Percentiles rank a stretch among this genome's conserved stretches.
Conservation (phyloP, 2,797 vertebrate genomes). For the Sebastes paucispinis region DNA sequence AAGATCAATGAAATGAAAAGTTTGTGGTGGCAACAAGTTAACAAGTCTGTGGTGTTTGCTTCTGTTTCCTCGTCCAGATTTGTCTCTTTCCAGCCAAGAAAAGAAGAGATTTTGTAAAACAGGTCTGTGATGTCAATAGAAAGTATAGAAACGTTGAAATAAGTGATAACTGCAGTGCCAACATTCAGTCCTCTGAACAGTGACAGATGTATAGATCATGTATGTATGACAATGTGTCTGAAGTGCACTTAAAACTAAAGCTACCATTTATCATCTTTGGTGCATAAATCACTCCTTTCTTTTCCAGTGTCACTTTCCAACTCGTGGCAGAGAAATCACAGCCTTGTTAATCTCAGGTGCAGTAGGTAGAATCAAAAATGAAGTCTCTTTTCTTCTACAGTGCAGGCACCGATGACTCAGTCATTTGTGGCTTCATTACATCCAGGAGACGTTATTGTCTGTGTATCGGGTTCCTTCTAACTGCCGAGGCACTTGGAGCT, state of each 20-base stretch:
- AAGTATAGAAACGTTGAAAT: not conserved
- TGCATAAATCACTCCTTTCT: conserved; percentile 22
- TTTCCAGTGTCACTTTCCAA: not conserved
- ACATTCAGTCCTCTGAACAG: not conserved
- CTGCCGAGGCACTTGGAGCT: conserved; percentile 38
- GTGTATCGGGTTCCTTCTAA: conserved; percentile 46
- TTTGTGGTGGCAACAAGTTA: not conserved
- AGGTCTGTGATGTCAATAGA: not conserved
- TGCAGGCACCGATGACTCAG: conserved; percentile 25
- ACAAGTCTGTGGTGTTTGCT: not conserved
- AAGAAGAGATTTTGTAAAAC: not conserved
- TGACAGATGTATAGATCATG: not conserved
- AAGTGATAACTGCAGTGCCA: not conserved
- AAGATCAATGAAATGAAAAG: not conserved
- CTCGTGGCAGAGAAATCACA: conserved; percentile 16
- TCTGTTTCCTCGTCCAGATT: not conserved
- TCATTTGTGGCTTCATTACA: conserved; percentile 64
- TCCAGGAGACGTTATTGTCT: conserved; percentile 51
- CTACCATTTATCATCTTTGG: conserved; percentile 12
- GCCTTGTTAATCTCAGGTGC: conserved; percentile 39
- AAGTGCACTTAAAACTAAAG: not conserved
- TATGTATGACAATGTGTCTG: not conserved
- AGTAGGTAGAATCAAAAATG: conserved; percentile 41
- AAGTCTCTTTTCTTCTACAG: conserved; percentile 16
- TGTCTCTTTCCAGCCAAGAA: not conserved